A percentile compares a stretch with the other conserved stretches of the same genome.
phyloP scores from a whole-genome alignment of 2,113 vertebrate genomes.

The Felis catus region F.catus_Fca126_mat1.0 CM031412.1:135147001-135147500 shows the following conservation, averaged over 20 bases:
- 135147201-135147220: slow-evolving; percentile 21
- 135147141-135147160: neutral
- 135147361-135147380: neutral
- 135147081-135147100: neutral
- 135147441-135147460: too few species aligned
- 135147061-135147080: neutral
- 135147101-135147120: neutral
- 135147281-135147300: neutral
- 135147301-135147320: neutral
- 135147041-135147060: neutral
- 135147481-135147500: too few species aligned
- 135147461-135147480: too few species aligned
- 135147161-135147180: neutral
- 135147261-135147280: slow-evolving; percentile 3
- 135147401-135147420: too few species aligned
- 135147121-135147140: neutral
- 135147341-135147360: neutral
- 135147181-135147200: neutral
- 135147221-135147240: neutral
- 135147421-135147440: too few species aligned
- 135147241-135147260: neutral
- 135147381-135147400: neutral
- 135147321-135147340: neutral
- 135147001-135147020: neutral
- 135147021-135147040: neutral